Base-by-base conservation (phyloP, 2,888 invertebrate genomes). In the Stenichneumon culpator region DNA sequence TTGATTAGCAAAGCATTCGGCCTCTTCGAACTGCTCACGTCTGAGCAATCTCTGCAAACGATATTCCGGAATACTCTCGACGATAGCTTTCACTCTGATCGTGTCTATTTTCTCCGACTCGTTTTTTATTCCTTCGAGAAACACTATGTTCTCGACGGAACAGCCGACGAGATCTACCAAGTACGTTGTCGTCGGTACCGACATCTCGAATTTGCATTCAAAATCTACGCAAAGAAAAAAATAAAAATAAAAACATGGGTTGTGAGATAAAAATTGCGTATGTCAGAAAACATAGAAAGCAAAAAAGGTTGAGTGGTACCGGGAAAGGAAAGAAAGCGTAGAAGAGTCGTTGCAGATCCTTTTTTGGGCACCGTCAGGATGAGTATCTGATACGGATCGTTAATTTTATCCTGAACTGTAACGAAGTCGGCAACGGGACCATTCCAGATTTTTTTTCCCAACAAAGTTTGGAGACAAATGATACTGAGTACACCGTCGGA, bases 1-100 rank as follows among this genome's bases (percentile, higher is more conserved):
- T 39, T 90, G 90, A 60, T 86, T 89, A 0, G 95, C 95, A 90
- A 95, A 95, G 25, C 89, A 85, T 89, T 94, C 94, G 2, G 95
- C 95, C 89, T 95, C 94, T 11, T 94, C 93, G 88, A 95, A 95
- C 87, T 94, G 93, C 63, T 92, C 91, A 86, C 94, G 92, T 72
- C 93, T 92, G 25, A 95, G 88, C 72, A 95, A 91, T 86, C 95
- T 91, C 74, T 93, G 92, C 14, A 95, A 91, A 83, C 95, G 94
- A 84, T 92, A 90, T 81, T 94, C 94, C 0, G 95, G 95, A 52
- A 93, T 90, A n/a, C 94, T 94, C 91, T 95, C 95, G 50, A 89
- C 89, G 68, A 94, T 88, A 19, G 90, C 87, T 89, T 94, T 94
- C 14, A 94, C 83, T 80, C 92, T 89, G 70, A 94, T 89, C 14